Evolutionary conservation across 1,140 invertebrate genomes (phyloP).

Genomic region (Frieseomelitta varia): DNA sequence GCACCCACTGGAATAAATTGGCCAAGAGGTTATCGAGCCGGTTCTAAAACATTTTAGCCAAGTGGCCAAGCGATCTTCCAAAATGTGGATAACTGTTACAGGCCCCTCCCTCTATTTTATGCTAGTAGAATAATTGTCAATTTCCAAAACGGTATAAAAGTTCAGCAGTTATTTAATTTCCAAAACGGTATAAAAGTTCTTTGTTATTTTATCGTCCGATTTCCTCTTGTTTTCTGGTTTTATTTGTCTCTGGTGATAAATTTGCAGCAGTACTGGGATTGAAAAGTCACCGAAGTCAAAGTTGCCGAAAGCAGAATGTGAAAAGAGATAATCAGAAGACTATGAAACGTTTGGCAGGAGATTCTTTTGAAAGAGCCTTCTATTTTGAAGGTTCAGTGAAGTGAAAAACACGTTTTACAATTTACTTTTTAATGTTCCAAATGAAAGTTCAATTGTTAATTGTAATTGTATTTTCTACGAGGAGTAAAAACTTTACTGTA

Average conservation of each 20-base stretch:
- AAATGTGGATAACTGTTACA: neutral
- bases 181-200: neutral
- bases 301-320: no score
- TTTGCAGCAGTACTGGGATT: no score
- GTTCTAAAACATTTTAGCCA: neutral
- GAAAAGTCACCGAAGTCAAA: no score
- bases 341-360: no score
- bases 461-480: neutral
- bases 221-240: neutral
- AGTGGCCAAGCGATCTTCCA: neutral
- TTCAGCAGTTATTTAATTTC: rapidly evolving
- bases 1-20: neutral
- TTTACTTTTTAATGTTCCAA: neutral
- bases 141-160: no score
- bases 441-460: neutral
- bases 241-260: no score
- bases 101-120: neutral
- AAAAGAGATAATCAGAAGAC: no score
- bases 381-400: no score
- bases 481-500: neutral
- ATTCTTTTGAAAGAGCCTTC: no score
- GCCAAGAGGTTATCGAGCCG: neutral
- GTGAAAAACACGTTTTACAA: no score
- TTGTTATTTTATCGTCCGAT: no score
- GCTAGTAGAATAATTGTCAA: neutral